phyloP scores from a whole-genome alignment of 2,888 invertebrate species.

The Trichacis sp. region DNA sequence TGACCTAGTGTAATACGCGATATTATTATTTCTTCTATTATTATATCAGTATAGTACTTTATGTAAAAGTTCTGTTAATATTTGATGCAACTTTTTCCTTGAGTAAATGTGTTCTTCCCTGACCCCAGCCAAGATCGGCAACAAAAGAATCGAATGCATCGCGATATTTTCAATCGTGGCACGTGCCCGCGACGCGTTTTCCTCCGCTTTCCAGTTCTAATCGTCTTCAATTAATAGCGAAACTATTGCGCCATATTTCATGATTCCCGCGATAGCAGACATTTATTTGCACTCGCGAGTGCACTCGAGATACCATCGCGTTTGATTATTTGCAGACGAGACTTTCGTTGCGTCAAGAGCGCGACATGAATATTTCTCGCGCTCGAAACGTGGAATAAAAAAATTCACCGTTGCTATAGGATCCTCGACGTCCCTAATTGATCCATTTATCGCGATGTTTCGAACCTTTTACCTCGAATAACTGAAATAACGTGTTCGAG shows the following conservation, averaged over 20 bases:
- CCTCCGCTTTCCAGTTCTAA: background rate
- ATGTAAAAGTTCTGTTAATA: no score
- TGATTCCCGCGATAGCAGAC: background rate
- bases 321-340: slow-evolving; percentile 3
- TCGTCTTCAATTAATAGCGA: background rate
- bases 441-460: background rate
- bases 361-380: background rate
- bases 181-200: background rate
- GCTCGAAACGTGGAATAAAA: no score
- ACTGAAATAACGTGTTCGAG: background rate
- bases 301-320: background rate
- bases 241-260: background rate
- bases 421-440: no score
- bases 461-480: background rate
- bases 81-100: no score
- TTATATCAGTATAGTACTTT: no score
- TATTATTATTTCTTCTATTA: no score
- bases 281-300: slow-evolving; percentile 2
- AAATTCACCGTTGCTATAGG: no score
- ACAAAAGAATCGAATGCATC: no score
- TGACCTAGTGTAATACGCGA: no score
- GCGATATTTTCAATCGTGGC: background rate
- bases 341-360: slow-evolving; percentile 1
- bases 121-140: no score
- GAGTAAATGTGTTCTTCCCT: no score